Conservation (phyloP, 2,113 vertebrate genomes). For the Bos indicus region DNA sequence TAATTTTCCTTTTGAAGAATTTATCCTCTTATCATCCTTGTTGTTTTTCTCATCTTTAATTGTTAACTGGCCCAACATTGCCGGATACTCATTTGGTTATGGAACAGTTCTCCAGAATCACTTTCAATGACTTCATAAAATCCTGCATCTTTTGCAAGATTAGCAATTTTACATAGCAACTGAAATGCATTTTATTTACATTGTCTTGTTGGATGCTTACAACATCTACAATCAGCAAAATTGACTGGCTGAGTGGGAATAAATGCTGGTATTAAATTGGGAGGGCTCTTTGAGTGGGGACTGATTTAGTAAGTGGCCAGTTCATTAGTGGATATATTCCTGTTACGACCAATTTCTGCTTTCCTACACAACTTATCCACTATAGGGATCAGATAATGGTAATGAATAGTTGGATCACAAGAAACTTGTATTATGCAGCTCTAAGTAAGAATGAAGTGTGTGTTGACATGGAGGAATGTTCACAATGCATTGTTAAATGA, state of each 20-base stretch:
- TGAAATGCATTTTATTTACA: conserved; percentile 59
- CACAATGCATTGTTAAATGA: not conserved
- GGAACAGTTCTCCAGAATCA: conserved; percentile 36
- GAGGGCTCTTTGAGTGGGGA: not conserved
- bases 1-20: conserved; percentile 36
- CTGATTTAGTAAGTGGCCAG: conserved; percentile 59
- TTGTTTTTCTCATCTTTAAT: conserved; percentile 52
- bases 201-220: conserved; percentile 31
- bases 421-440: not conserved
- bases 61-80: conserved; percentile 40
- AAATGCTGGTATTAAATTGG: not conserved
- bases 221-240: conserved; percentile 60
- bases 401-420: conserved; percentile 14
- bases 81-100: conserved; percentile 39
- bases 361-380: conserved; percentile 40
- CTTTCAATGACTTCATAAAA: conserved; percentile 48
- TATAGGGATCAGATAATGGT: conserved; percentile 35
- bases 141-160: conserved; percentile 58
- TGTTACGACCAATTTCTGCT: conserved; percentile 52
- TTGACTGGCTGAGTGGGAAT: not conserved
- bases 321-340: conserved; percentile 39
- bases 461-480: not conserved
- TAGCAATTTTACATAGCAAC: conserved; percentile 51
- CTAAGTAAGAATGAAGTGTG: not conserved
- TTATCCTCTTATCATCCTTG: not conserved